A percentile compares a stretch with the other conserved stretches of the same genome.
phyloP scores from a whole-genome alignment of 2,888 invertebrate species.

The Polyommatus iphigenia region DNA sequence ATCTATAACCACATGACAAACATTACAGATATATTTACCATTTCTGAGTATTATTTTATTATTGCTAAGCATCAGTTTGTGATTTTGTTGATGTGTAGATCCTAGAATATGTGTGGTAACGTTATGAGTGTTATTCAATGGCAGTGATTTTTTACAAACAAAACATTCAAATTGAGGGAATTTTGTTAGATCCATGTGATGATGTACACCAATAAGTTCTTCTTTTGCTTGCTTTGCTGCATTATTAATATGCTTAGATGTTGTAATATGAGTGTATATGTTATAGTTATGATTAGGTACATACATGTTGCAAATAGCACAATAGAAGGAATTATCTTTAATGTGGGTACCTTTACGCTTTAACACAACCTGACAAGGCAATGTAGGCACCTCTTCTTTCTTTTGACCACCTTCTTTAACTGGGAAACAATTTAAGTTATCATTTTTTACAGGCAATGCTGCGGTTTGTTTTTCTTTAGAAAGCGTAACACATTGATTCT shows the following conservation, averaged over 20 bases:
- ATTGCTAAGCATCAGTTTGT: background rate
- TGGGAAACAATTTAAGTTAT: background rate
- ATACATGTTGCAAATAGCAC: slow-evolving; percentile 28
- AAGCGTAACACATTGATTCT: background rate
- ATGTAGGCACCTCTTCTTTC: too few species aligned
- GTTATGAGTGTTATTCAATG: background rate
- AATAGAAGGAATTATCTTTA: background rate
- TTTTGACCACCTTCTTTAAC: background rate
- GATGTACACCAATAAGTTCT: background rate
- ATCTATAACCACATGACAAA: background rate
- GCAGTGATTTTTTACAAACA: background rate
- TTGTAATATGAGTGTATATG: background rate
- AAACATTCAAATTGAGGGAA: background rate
- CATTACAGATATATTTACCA: background rate
- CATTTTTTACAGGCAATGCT: background rate
- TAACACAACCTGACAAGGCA: background rate
- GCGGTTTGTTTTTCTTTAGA: background rate
- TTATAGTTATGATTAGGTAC: slow-evolving; percentile 21
- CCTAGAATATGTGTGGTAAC: background rate
- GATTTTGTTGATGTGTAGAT: background rate
- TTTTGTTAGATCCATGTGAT: slow-evolving; percentile 11
- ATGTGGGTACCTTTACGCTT: background rate
- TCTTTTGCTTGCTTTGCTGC: background rate
- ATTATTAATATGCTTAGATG: background rate
- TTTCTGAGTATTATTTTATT: background rate